A percentile compares a stretch with the other conserved stretches of the same genome.
Evolutionary conservation across 2,113 vertebrate species (phyloP).

Genomic region (Sinocyclocheilus anshuiensis): DNA sequence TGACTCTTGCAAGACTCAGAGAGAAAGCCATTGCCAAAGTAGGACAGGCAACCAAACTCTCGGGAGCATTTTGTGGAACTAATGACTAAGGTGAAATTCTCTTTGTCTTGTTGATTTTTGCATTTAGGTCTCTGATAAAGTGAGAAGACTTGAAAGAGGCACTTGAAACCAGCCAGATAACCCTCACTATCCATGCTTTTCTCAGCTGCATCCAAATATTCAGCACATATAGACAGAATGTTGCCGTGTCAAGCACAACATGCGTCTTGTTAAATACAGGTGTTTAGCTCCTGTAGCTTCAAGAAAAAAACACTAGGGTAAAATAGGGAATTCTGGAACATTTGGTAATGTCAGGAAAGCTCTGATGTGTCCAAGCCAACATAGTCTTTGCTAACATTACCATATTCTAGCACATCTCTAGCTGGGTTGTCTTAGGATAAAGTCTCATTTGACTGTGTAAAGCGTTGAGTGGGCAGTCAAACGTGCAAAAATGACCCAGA

Average conservation of each 20-base stretch:
- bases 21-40: conserved; percentile 71
- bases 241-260: conserved; percentile 40
- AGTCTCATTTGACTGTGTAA: background rate
- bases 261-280: conserved; percentile 22
- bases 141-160: conserved; percentile 64
- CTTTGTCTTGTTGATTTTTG: conserved; percentile 64
- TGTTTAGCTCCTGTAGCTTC: conserved; percentile 55
- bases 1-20: conserved; percentile 47
- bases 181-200: conserved; percentile 30
- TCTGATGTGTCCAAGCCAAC: background rate
- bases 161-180: conserved; percentile 66
- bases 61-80: conserved; percentile 59
- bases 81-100: conserved; percentile 55
- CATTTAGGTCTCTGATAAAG: conserved; percentile 59
- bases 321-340: conserved; percentile 16
- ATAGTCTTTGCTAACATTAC: background rate
- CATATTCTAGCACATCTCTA: too few species aligned
- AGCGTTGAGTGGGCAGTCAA: conserved; percentile 30
- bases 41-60: conserved; percentile 53
- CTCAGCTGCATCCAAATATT: conserved; percentile 59
- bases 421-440: background rate
- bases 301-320: conserved; percentile 57
- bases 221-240: conserved; percentile 51
- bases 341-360: background rate
- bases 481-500: conserved; percentile 20